Percentiles rank a stretch among this genome's conserved stretches.
Evolutionary conservation across 2,113 vertebrate species (phyloP).

Genomic region (Poeciliopsis turrubarensis): DNA sequence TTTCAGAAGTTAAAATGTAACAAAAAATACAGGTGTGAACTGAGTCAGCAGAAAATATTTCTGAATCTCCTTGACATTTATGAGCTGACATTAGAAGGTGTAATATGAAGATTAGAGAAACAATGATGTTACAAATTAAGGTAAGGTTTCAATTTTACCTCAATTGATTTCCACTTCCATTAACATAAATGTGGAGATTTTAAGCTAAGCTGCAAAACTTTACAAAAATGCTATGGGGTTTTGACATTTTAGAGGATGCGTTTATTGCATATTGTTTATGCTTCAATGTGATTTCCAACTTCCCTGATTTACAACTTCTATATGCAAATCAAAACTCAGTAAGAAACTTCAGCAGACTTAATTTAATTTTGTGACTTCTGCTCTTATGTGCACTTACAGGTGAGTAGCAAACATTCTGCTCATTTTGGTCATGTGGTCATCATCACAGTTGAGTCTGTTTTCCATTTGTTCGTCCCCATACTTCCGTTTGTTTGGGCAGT

Average conservation of each 20-base stretch:
- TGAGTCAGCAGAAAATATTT: not conserved
- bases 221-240: too few relatives aligned
- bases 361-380: not conserved
- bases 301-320: not conserved
- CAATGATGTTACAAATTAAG: not conserved
- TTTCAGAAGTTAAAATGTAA: not conserved
- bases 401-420: slow-evolving; percentile 91
- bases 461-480: slow-evolving; percentile 89
- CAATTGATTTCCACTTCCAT: too few relatives aligned
- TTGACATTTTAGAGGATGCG: not conserved
- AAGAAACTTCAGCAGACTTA: not conserved
- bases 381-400: slow-evolving; percentile 83
- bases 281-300: not conserved
- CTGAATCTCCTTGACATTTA: not conserved
- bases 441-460: slow-evolving; percentile 87
- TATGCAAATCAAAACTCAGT: not conserved
- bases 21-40: not conserved
- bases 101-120: not conserved
- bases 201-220: too few relatives aligned
- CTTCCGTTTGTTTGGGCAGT: slow-evolving; percentile 93
- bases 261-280: not conserved
- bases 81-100: not conserved
- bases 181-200: too few relatives aligned
- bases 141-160: too few relatives aligned
- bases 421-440: slow-evolving; percentile 92